Percentiles rank a stretch among this genome's conserved stretches.
Evolutionary conservation across 2,797 vertebrate genomes (phyloP).

Genomic region (Clamator glandarius): DNA sequence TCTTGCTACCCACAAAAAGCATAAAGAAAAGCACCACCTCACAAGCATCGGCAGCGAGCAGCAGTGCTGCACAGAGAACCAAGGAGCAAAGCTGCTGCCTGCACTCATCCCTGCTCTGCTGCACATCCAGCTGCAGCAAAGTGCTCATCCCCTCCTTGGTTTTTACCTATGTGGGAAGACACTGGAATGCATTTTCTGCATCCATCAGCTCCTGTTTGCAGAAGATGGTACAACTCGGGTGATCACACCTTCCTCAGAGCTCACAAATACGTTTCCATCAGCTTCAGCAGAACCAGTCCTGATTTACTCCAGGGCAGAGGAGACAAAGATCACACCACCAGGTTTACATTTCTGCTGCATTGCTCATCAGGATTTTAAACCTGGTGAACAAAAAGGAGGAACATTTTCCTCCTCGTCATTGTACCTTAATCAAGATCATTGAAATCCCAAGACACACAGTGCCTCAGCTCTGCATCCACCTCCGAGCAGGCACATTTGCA

Average conservation of each 20-base stretch:
- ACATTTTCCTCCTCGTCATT: background rate
- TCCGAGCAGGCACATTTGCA: rapidly evolving
- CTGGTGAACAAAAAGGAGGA: background rate
- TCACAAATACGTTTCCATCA: background rate
- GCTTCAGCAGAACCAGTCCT: background rate
- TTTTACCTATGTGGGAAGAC: background rate
- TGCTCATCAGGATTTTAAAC: background rate
- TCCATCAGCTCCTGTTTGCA: background rate
- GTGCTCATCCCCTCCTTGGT: rapidly evolving
- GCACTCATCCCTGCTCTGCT: background rate
- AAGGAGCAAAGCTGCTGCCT: background rate
- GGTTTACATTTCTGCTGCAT: rapidly evolving
- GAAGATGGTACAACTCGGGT: too few relatives aligned
- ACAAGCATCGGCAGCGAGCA: rapidly evolving
- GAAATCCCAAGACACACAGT: too few relatives aligned
- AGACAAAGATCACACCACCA: background rate
- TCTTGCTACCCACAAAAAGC: background rate
- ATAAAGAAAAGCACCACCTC: background rate
- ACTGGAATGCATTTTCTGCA: background rate
- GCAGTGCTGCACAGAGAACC: background rate
- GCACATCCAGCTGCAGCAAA: background rate
- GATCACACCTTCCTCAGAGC: background rate
- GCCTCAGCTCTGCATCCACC: too few relatives aligned
- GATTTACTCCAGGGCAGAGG: background rate
- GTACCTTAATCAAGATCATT: background rate